Conservation (phyloP, 2,888 invertebrate species). For the Trissolcus brochymenae region DNA sequence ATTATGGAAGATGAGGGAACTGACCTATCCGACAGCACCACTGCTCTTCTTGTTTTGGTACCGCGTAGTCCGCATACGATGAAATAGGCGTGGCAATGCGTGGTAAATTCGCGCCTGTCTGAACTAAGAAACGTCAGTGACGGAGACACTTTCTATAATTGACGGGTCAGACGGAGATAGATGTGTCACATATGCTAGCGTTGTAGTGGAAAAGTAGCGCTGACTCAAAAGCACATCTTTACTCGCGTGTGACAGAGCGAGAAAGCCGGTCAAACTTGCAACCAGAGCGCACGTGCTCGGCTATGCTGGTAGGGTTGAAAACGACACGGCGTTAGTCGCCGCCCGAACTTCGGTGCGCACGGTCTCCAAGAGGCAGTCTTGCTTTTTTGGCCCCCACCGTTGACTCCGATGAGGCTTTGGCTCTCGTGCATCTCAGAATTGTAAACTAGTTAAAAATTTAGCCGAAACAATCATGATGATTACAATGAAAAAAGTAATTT, state of each 20-base stretch:
- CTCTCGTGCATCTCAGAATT: not conserved
- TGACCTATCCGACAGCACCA: constrained; percentile 48
- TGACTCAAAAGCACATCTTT: constrained; percentile 51
- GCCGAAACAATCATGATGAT: no score
- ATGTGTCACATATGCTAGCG: not conserved
- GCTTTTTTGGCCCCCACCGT: constrained; percentile 24
- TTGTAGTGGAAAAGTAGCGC: not conserved
- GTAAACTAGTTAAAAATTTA: not conserved
- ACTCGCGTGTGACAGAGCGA: constrained; percentile 18
- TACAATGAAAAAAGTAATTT: no score
- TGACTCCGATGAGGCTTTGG: not conserved
- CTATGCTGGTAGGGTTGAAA: constrained; percentile 51
- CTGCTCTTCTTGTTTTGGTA: constrained; percentile 40
- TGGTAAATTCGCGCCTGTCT: constrained; percentile 62
- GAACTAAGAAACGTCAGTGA: not conserved
- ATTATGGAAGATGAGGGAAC: constrained; percentile 30
- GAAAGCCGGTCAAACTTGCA: constrained; percentile 53
- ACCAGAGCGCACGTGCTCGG: constrained; percentile 48
- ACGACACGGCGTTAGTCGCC: constrained; percentile 69
- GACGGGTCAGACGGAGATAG: not conserved
- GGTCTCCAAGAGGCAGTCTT: constrained; percentile 62
- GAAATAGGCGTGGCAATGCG: constrained; percentile 68
- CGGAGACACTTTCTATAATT: not conserved
- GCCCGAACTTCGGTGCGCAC: constrained; percentile 75
- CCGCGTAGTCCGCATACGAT: constrained; percentile 38